Conservation (phyloP, 1,140 invertebrate genomes). For the Pectinophora gossypiella region DNA sequence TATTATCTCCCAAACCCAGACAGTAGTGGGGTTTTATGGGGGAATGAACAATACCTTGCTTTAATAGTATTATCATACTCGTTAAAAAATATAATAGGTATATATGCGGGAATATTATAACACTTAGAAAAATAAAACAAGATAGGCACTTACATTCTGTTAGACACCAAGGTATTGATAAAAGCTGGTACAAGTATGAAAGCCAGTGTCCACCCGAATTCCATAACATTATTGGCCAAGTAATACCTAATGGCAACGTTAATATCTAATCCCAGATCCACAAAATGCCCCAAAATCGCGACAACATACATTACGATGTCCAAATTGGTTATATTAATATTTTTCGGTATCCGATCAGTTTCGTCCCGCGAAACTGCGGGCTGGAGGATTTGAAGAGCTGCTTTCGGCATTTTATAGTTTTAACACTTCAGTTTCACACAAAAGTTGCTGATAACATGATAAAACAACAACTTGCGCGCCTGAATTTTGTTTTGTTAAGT, state of each 20-base stretch:
- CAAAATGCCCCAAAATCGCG: constrained; percentile 78
- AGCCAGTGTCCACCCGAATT: constrained; percentile 77
- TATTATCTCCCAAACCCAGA: too few species aligned
- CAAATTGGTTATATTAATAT: constrained; percentile 49
- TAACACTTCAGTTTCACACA: neutral
- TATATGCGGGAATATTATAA: too few species aligned
- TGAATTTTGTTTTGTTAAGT: too few species aligned
- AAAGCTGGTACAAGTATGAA: constrained; percentile 80
- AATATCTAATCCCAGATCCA: constrained; percentile 80
- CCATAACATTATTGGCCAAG: constrained; percentile 62
- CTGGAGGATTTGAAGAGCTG: constrained; percentile 41
- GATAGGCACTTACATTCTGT: constrained; percentile 80
- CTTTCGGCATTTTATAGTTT: constrained; percentile 45
- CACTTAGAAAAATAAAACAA: too few species aligned
- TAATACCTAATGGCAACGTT: constrained; percentile 79
- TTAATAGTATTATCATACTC: too few species aligned
- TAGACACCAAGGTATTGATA: constrained; percentile 79
- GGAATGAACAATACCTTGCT: too few species aligned
- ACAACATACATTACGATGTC: constrained; percentile 68
- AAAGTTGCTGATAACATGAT: too few species aligned
- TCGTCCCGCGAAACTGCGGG: constrained; percentile 55
- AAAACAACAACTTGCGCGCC: too few species aligned
- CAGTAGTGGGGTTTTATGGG: too few species aligned
- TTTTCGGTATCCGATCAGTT: constrained; percentile 59
- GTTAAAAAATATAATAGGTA: too few species aligned